These are phyloP conservation scores for Caradrina clavipalpis DNA, from an alignment of 2,888 invertebrate genomes.

Conservation along the genomic window DNA sequence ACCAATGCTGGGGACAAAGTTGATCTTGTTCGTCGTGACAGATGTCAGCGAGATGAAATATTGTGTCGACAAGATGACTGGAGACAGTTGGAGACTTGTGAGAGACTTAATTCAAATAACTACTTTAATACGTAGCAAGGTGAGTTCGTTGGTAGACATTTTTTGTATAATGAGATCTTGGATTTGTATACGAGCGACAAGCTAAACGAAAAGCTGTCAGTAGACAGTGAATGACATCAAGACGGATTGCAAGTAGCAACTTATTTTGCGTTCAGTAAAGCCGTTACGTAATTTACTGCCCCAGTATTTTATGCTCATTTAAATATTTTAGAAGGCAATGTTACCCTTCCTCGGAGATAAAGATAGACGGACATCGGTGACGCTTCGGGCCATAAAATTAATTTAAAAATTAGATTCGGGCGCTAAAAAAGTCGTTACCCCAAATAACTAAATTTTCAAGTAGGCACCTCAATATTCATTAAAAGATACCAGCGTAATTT, in stretches of 20 bases:
- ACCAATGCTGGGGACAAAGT: conserved; percentile 83
- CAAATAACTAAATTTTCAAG: conserved; percentile 44
- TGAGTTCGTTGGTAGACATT: conserved; percentile 33
- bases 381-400: conserved; percentile 44
- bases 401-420: conserved; percentile 48
- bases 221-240: conserved; percentile 32
- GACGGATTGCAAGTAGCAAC: conserved; percentile 39
- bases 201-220: conserved; percentile 47
- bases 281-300: conserved; percentile 26
- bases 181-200: conserved; percentile 50
- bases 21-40: conserved; percentile 84
- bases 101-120: conserved; percentile 68
- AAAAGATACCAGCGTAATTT: conserved; percentile 58
- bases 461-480: conserved; percentile 50
- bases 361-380: conserved; percentile 25
- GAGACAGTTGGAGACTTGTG: conserved; percentile 63
- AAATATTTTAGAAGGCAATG: conserved; percentile 33
- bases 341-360: conserved; percentile 34
- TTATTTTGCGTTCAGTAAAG: conserved; percentile 31
- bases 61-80: conserved; percentile 72
- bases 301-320: conserved; percentile 26
- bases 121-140: conserved; percentile 51
- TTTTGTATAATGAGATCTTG: conserved; percentile 47
- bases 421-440: conserved; percentile 37
- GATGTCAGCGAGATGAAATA: conserved; percentile 85